These are phyloP conservation scores for Eurystomus glaucurus DNA, from an alignment of 2,797 vertebrate genomes.

Conservation along the genomic window DNA sequence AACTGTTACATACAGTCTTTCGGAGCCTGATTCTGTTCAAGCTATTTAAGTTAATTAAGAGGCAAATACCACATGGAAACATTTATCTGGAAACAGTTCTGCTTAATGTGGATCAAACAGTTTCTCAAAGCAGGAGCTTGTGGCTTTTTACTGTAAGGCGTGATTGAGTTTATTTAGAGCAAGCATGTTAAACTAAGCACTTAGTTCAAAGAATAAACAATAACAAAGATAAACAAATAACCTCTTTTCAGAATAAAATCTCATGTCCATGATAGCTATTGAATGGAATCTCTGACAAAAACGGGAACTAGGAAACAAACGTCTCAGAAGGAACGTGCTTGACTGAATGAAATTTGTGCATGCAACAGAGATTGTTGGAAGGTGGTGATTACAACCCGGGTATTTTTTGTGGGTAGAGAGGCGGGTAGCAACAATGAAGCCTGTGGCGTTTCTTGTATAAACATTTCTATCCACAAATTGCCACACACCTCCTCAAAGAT, in stretches of 20 bases:
- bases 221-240: background rate
- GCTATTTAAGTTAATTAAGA: background rate
- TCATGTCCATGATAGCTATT: background rate
- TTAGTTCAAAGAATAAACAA: background rate
- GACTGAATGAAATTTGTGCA: background rate
- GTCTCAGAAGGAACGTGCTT: background rate
- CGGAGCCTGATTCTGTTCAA: background rate
- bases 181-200: background rate
- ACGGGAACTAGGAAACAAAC: background rate
- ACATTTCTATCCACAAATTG: constrained; percentile 18
- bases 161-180: background rate
- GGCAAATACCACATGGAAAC: background rate
- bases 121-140: background rate
- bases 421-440: constrained; percentile 10
- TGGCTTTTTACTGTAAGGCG: background rate
- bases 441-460: constrained; percentile 3
- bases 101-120: background rate
- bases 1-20: background rate
- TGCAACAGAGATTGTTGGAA: background rate
- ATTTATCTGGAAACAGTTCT: background rate
- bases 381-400: background rate
- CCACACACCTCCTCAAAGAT: background rate
- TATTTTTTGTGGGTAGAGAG: background rate
- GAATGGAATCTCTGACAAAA: background rate
- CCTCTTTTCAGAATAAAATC: background rate